These are phyloP conservation scores for Chorisops tibialis DNA, from an alignment of 2,888 invertebrate genomes.

Conservation along the genomic window DNA sequence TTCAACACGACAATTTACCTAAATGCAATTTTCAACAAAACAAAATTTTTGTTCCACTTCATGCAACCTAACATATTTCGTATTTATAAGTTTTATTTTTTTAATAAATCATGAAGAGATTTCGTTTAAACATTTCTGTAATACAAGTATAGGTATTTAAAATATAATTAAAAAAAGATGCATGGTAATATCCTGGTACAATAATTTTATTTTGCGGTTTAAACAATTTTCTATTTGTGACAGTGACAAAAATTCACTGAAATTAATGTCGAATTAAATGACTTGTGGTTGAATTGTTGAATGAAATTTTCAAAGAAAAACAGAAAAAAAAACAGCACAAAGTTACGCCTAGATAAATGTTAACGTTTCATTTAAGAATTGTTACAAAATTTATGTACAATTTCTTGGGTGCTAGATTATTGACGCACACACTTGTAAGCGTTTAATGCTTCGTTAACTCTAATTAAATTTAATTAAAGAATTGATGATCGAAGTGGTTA, in stretches of 20 bases:
- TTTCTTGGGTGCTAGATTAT: neutral
- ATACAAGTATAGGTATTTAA: no score
- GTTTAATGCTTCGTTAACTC: neutral
- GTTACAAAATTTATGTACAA: neutral
- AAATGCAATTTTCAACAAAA: no score
- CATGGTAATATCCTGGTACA: no score
- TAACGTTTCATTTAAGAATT: neutral
- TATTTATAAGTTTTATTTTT: no score
- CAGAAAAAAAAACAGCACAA: neutral
- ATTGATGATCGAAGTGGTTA: no score
- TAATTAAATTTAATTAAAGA: neutral
- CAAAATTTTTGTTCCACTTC: no score
- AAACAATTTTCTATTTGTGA: neutral
- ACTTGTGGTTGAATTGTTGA: neutral
- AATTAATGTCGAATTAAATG: neutral
- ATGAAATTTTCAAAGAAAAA: neutral
- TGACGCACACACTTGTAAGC: neutral
- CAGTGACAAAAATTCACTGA: neutral
- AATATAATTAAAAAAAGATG: no score
- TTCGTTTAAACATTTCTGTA: no score
- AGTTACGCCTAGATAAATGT: neutral
- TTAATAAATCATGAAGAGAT: no score
- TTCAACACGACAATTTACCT: no score
- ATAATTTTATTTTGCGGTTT: neutral
- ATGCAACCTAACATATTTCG: no score